These are phyloP conservation scores for Synanthedon tipuliformis DNA, from an alignment of 2,888 invertebrate species.

Conservation along the genomic window DNA sequence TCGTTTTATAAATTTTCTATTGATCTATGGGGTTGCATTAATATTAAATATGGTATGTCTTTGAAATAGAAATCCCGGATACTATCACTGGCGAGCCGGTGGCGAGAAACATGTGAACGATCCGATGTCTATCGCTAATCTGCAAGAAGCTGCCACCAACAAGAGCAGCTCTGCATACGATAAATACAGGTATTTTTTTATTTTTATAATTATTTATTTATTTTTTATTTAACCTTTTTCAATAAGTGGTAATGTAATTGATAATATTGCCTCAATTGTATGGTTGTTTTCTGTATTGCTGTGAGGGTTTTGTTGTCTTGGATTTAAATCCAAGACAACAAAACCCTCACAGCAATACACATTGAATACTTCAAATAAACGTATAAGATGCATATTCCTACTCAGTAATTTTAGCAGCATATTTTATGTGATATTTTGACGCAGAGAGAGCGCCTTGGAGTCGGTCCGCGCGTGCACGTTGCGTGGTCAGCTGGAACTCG, in stretches of 20 bases:
- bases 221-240: no score
- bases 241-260: no score
- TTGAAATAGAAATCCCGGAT: slow-evolving; percentile 87
- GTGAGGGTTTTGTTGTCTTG: no score
- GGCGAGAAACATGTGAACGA: slow-evolving; percentile 99
- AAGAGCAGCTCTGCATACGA: slow-evolving; percentile 89
- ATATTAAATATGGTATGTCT: not conserved
- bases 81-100: slow-evolving; percentile 96
- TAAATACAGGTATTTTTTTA: slow-evolving; percentile 75
- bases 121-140: slow-evolving; percentile 79
- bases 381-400: not conserved
- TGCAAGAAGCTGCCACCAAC: slow-evolving; percentile 86
- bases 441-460: slow-evolving; percentile 87
- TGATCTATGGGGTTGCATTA: not conserved
- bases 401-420: not conserved
- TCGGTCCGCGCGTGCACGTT: slow-evolving; percentile 88
- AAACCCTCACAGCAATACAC: no score
- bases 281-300: no score
- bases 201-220: no score
- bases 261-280: no score
- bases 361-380: no score
- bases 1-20: not conserved
- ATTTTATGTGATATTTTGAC: not conserved
- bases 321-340: no score
- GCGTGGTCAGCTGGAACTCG: slow-evolving; percentile 92